phyloP scores from a whole-genome alignment of 2,888 invertebrate genomes.

The Thymelicus sylvestris region DNA sequence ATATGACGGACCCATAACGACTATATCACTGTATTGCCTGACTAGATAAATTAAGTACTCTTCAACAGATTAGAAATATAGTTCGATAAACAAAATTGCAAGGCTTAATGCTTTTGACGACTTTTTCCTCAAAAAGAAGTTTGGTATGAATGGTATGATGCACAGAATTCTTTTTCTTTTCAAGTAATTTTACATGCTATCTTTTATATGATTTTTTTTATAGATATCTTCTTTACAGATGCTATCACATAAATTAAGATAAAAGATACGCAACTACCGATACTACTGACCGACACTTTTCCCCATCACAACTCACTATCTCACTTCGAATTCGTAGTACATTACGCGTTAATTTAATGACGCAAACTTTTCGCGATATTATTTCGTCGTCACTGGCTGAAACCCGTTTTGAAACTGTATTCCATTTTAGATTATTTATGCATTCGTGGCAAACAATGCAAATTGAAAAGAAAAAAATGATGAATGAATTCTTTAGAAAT shows the following conservation, averaged over 20 bases:
- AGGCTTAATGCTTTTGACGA: background rate
- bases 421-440: constrained; percentile 28
- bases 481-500: constrained; percentile 24
- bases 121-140: background rate
- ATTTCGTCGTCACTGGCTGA: constrained; percentile 35
- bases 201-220: background rate
- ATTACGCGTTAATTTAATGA: background rate
- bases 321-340: background rate
- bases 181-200: no score
- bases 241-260: no score
- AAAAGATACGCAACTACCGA: background rate
- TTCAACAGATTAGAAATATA: background rate
- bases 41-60: constrained; percentile 12
- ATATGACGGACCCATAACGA: constrained; percentile 18
- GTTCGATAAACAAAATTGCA: constrained; percentile 1
- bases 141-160: no score
- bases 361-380: constrained; percentile 20
- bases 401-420: constrained; percentile 35
- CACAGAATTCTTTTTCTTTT: no score
- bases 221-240: background rate
- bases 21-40: background rate
- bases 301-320: constrained; percentile 1
- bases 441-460: constrained; percentile 34
- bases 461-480: constrained; percentile 29
- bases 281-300: background rate